phyloP scores from a whole-genome alignment of 2,888 invertebrate species.

The Thereva unica region DNA sequence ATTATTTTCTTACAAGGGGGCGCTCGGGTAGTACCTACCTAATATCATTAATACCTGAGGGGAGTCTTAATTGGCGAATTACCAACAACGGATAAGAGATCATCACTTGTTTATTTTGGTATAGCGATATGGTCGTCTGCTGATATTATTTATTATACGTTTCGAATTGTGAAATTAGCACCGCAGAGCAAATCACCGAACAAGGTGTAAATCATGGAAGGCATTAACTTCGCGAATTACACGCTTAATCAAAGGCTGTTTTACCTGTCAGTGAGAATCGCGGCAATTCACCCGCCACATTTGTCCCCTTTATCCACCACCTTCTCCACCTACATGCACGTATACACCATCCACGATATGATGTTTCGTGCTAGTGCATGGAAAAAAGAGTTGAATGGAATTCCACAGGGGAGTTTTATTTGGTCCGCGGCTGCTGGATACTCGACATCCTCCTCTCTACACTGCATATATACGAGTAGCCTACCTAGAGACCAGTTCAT shows the following conservation, averaged over 20 bases:
- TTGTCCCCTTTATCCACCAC: constrained; percentile 1
- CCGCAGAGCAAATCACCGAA: not conserved
- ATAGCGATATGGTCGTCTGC: not conserved
- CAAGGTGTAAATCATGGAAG: constrained; percentile 10
- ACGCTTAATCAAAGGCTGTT: constrained; percentile 10
- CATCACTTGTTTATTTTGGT: not conserved
- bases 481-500: not conserved
- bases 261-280: not conserved
- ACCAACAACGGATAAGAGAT: not conserved
- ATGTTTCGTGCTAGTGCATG: no score
- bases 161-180: not conserved
- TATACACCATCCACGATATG: not conserved
- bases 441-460: not conserved
- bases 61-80: no score
- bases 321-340: constrained; percentile 12
- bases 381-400: constrained; percentile 28
- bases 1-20: not conserved
- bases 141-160: not conserved
- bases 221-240: constrained; percentile 13
- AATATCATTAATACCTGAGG: not conserved
- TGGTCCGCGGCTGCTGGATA: not conserved
- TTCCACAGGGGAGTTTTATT: constrained; percentile 7
- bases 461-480: not conserved
- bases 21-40: constrained; percentile 10
- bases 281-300: no score